A percentile compares a stretch with the other conserved stretches of the same genome.
Evolutionary conservation across 2,888 invertebrate genomes (phyloP).

Genomic region (Phaedon cochleariae): DNA sequence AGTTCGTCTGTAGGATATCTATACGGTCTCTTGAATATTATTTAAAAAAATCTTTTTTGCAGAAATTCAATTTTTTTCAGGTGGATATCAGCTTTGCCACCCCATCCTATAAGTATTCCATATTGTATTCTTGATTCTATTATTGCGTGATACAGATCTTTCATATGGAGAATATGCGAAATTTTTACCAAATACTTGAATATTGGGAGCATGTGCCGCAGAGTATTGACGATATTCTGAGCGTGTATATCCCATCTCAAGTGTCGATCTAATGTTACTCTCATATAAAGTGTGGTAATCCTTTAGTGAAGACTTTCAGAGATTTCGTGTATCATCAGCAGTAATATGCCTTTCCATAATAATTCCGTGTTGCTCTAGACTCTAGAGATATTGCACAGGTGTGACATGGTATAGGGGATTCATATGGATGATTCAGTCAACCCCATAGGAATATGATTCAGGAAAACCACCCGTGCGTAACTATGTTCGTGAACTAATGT

Average conservation of each 20-base stretch:
- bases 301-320: no score
- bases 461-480: slow-evolving; percentile 32
- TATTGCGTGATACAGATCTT: background rate
- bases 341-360: no score
- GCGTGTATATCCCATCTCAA: background rate
- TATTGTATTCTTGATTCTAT: no score
- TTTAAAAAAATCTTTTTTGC: background rate
- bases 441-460: slow-evolving; percentile 33
- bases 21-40: background rate
- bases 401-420: slow-evolving; percentile 16
- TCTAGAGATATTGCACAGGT: no score
- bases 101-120: background rate
- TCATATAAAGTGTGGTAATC: no score
- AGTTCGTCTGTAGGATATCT: background rate
- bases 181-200: slow-evolving; percentile 3
- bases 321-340: no score
- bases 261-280: background rate
- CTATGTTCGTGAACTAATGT: slow-evolving; percentile 8
- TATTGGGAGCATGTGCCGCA: background rate
- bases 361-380: no score
- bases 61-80: background rate
- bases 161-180: background rate
- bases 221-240: background rate
- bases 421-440: slow-evolving; percentile 38
- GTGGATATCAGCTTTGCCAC: background rate